A percentile compares a stretch with the other conserved stretches of the same genome.
These are phyloP conservation scores for Enteromius anoplus DNA, from an alignment of 2,797 vertebrate genomes.

Conservation along the genomic window DNA sequence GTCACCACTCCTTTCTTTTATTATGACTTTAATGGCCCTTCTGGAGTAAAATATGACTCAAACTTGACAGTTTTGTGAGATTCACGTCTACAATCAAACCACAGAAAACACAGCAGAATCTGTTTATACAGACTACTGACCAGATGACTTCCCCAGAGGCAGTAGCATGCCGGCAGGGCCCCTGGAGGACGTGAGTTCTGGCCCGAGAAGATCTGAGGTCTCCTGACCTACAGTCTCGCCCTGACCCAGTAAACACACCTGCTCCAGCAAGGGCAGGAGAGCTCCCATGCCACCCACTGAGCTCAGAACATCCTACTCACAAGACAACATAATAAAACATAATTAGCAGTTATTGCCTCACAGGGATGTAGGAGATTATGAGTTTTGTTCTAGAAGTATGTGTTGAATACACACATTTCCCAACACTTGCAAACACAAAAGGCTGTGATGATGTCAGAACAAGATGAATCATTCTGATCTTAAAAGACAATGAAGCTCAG, in stretches of 20 bases:
- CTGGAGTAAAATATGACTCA: not conserved
- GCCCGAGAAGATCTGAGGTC: slow-evolving; percentile 88
- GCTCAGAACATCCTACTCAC: slow-evolving; percentile 88
- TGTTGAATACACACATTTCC: slow-evolving; percentile 10
- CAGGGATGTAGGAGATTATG: not conserved
- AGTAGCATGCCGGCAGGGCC: slow-evolving; percentile 85
- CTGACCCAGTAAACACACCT: slow-evolving; percentile 82
- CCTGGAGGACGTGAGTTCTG: slow-evolving; percentile 86
- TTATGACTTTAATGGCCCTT: not conserved
- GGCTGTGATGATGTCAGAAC: not conserved
- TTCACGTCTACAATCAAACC: not conserved
- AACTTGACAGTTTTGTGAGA: not conserved
- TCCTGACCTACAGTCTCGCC: slow-evolving; percentile 78
- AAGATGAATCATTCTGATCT: slow-evolving; percentile 1
- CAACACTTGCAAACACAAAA: not conserved
- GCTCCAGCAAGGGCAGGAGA: slow-evolving; percentile 89
- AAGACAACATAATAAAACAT: slow-evolving; percentile 9
- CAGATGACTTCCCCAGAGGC: slow-evolving; percentile 86
- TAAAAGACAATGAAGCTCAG: not conserved
- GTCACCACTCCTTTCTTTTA: too few relatives aligned
- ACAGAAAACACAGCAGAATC: not conserved
- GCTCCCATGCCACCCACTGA: slow-evolving; percentile 90
- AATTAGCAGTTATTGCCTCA: not conserved
- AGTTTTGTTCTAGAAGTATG: slow-evolving; percentile 12
- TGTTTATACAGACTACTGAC: slow-evolving; percentile 67